phyloP scores from a whole-genome alignment of 2,113 vertebrate species.

The Hypomesus transpacificus region DNA sequence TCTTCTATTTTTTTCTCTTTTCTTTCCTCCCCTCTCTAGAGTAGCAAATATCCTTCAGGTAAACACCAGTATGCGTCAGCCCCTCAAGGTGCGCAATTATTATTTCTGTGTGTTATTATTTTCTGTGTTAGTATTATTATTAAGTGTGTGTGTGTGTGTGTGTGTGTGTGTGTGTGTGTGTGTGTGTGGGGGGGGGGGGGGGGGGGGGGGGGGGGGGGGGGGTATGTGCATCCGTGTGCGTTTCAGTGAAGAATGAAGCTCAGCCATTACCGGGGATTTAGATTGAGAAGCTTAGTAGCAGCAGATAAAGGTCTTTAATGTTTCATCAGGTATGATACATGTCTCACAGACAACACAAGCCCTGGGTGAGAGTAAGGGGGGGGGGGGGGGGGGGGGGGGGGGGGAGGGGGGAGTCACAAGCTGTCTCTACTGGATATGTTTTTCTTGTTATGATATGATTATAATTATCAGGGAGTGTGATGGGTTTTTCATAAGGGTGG shows the following conservation, averaged over 20 bases:
- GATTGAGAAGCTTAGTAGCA: slow-evolving; percentile 84
- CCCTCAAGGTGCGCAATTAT: slow-evolving; percentile 87
- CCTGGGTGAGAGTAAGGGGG: slow-evolving; percentile 72
- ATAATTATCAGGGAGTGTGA: slow-evolving; percentile 81
- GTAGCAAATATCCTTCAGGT: slow-evolving; percentile 73
- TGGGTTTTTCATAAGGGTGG: slow-evolving; percentile 71
- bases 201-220: slow-evolving; percentile 77
- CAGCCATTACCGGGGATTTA: slow-evolving; percentile 86
- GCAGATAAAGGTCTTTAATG: slow-evolving; percentile 91
- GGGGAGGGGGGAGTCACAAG: slow-evolving; percentile 88
- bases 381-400: slow-evolving; percentile 91
- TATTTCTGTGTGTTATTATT: slow-evolving; percentile 81
- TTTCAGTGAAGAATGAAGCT: slow-evolving; percentile 62
- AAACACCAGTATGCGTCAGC: slow-evolving; percentile 85
- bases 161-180: slow-evolving; percentile 54
- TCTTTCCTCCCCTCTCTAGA: background rate
- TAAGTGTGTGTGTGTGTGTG: slow-evolving; percentile 61
- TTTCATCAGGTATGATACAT: slow-evolving; percentile 89
- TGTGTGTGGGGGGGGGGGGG: slow-evolving; percentile 67
- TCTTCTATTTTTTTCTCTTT: background rate
- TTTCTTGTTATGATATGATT: slow-evolving; percentile 76
- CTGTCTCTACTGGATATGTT: slow-evolving; percentile 82
- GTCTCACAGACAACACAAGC: slow-evolving; percentile 79
- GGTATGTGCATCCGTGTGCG: slow-evolving; percentile 77
- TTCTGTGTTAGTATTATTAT: too few relatives aligned